Conservation (phyloP, 1,140 invertebrate genomes). For the Trachymyrmex cornetzi region DNA sequence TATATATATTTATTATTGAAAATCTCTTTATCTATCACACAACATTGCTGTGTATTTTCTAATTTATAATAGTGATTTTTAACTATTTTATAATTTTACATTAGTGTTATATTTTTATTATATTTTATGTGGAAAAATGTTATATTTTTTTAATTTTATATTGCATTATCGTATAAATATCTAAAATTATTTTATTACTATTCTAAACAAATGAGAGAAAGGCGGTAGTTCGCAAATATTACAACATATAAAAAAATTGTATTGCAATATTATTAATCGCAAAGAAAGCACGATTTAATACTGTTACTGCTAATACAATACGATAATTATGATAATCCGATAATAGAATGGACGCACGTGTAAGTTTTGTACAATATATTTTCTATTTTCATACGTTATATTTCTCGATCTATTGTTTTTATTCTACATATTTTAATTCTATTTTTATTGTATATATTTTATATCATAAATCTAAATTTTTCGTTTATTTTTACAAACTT, state of each 20-base stretch:
- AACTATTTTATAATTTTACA: background rate
- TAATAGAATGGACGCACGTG: constrained; percentile 2
- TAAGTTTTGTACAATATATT: constrained; percentile 61
- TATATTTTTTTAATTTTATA: constrained; percentile 1
- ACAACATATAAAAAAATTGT: background rate
- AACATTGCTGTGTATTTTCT: background rate
- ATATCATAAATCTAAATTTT: background rate
- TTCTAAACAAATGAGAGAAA: background rate
- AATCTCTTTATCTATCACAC: background rate
- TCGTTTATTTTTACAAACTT: constrained; percentile 10
- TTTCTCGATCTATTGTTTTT: background rate
- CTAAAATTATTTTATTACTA: constrained; percentile 27
- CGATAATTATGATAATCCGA: background rate
- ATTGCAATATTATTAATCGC: background rate
- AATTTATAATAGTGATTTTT: constrained; percentile 21
- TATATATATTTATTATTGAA: constrained; percentile 20
- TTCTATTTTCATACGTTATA: constrained; percentile 40
- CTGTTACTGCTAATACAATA: background rate
- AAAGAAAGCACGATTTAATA: constrained; percentile 17
- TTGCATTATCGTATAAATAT: background rate
- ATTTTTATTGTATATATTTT: background rate
- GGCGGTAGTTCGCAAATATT: background rate
- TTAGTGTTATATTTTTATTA: background rate
- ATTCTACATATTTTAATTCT: background rate
- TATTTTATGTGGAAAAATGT: background rate